A percentile compares a stretch with the other conserved stretches of the same genome.
Conservation (phyloP, 2,113 vertebrate species). For the Coreoperca whiteheadi region DNA sequence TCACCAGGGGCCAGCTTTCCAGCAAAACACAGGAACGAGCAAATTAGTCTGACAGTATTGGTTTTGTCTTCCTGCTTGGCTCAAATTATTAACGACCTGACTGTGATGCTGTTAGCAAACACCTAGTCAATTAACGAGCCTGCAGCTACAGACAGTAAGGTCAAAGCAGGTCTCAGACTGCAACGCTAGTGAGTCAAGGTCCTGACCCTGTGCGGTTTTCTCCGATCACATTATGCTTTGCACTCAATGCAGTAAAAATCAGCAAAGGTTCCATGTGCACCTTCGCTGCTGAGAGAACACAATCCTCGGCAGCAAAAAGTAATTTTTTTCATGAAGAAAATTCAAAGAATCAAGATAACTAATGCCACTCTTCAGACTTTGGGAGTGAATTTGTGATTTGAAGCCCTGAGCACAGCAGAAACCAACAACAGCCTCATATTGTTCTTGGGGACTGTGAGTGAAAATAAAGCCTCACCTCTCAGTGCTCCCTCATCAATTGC, state of each 20-base stretch:
- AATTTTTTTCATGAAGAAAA: constrained; percentile 24
- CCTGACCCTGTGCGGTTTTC: constrained; percentile 9
- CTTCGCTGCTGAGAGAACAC: constrained; percentile 8
- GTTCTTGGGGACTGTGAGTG: constrained; percentile 16
- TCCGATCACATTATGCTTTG: constrained; percentile 19
- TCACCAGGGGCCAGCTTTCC: background rate
- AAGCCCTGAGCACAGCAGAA: background rate
- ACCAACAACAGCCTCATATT: constrained; percentile 19
- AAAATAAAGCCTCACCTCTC: constrained; percentile 56
- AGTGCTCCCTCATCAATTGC: constrained; percentile 59
- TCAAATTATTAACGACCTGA: constrained; percentile 60
- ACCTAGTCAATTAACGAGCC: constrained; percentile 68
- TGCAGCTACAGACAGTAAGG: constrained; percentile 46
- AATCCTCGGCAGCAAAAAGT: background rate
- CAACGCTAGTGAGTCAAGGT: constrained; percentile 9
- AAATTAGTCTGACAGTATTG: constrained; percentile 60
- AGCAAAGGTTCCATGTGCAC: background rate
- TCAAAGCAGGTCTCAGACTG: constrained; percentile 35
- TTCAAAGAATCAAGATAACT: constrained; percentile 12
- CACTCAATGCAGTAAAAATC: background rate
- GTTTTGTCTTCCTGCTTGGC: constrained; percentile 42
- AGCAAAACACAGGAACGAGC: constrained; percentile 34
- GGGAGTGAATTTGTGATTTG: background rate
- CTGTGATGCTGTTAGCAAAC: constrained; percentile 34
- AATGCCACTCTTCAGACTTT: background rate